Conservation (phyloP, 37 sponge, comb jelly and placozoan species). For the Theonella swinhoei region DNA sequence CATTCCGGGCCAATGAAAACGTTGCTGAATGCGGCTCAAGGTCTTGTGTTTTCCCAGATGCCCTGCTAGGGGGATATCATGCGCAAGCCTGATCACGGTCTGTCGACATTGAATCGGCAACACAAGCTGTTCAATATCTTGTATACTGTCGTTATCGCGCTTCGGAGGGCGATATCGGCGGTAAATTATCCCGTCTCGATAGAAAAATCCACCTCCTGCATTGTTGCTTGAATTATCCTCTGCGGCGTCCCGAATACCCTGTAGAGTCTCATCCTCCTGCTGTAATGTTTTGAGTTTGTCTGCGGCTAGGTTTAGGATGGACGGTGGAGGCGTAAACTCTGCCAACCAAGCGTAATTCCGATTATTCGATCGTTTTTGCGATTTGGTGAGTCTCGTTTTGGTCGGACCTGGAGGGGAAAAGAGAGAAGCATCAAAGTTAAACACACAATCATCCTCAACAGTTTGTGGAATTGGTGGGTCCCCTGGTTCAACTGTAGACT, state of each 20-base stretch:
- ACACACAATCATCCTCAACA: no score
- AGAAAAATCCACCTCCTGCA: constrained; percentile 29
- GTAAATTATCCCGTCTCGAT: constrained; percentile 26
- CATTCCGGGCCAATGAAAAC: constrained; percentile 58
- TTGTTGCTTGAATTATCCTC: background rate
- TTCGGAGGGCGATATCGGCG: background rate
- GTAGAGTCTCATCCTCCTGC: constrained; percentile 32
- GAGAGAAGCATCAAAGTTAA: background rate
- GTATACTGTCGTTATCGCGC: background rate
- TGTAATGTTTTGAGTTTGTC: constrained; percentile 22
- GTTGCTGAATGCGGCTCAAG: constrained; percentile 13
- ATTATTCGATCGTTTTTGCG: no score
- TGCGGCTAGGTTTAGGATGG: constrained; percentile 21
- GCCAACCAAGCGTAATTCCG: no score
- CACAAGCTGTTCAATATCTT: constrained; percentile 61
- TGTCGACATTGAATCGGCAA: constrained; percentile 31
- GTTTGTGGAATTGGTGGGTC: no score
- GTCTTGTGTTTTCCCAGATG: constrained; percentile 66
- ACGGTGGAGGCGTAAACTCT: no score
- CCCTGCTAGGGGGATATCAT: constrained; percentile 43
- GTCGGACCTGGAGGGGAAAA: background rate
- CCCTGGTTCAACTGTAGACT: no score
- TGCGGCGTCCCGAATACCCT: background rate
- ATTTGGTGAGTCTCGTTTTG: background rate
- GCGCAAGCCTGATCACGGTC: constrained; percentile 37